Conservation (phyloP, 2,113 vertebrate genomes). For the Scartelaos histophorus region DNA sequence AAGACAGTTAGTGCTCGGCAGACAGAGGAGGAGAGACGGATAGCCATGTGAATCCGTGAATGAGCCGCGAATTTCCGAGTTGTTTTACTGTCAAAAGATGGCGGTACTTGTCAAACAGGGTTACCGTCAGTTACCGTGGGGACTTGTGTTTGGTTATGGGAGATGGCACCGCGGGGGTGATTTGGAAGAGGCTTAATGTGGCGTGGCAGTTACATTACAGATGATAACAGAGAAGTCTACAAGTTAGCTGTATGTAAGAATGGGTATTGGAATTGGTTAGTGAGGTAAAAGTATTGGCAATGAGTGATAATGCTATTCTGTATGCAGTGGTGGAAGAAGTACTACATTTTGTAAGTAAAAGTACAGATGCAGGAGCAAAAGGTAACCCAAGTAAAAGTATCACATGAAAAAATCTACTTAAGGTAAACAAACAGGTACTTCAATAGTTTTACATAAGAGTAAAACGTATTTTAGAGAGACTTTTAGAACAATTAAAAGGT, state of each 20-base stretch:
- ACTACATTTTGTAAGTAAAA: too few relatives aligned
- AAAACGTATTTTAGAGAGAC: too few relatives aligned
- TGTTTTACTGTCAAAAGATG: constrained; percentile 10
- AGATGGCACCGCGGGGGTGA: neutral
- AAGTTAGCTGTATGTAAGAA: constrained; percentile 6
- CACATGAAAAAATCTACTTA: too few relatives aligned
- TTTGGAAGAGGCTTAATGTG: constrained; percentile 17
- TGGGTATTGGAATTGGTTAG: neutral
- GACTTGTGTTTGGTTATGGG: constrained; percentile 11
- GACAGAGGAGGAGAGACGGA: neutral
- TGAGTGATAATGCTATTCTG: too few relatives aligned
- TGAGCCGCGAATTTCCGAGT: constrained; percentile 21
- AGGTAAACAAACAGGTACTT: too few relatives aligned
- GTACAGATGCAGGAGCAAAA: too few relatives aligned
- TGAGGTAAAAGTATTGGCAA: neutral
- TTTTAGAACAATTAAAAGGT: too few relatives aligned
- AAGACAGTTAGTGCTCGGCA: constrained; percentile 55
- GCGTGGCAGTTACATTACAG: constrained; percentile 5
- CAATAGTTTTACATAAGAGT: too few relatives aligned
- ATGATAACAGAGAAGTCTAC: constrained; percentile 4
- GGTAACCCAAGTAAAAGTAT: too few relatives aligned
- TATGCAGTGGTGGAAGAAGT: too few relatives aligned
- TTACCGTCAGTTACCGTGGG: neutral
- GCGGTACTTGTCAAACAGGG: constrained; percentile 18
- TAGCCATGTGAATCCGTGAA: constrained; percentile 17